phyloP scores from a whole-genome alignment of 1,140 invertebrate genomes.

The Drosophila micromelanica region DNA sequence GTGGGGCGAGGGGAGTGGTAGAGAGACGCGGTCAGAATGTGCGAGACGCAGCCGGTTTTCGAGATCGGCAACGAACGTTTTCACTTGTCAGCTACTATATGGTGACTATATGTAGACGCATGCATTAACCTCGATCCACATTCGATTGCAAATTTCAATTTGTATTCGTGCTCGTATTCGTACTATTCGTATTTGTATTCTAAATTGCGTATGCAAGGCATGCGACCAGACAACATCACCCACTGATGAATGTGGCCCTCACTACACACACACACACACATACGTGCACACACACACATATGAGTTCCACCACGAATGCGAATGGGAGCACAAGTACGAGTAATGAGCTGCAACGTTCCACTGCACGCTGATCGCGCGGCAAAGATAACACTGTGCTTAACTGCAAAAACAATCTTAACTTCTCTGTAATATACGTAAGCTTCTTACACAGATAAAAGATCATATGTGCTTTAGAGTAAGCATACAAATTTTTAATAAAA shows the following conservation, averaged over 20 bases:
- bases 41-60: conserved; percentile 35
- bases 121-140: conserved; percentile 68
- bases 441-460: not conserved
- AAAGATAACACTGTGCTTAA: conserved; percentile 18
- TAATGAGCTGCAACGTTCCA: conserved; percentile 27
- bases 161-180: conserved; percentile 7
- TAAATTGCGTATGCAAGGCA: conserved; percentile 64
- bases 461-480: not conserved
- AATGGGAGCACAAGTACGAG: conserved; percentile 9
- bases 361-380: conserved; percentile 15
- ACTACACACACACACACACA: conserved; percentile 4
- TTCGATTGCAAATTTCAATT: conserved; percentile 59
- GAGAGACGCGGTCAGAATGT: conserved; percentile 33
- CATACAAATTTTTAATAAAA: not conserved
- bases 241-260: conserved; percentile 36
- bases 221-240: conserved; percentile 40
- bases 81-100: conserved; percentile 55
- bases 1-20: not conserved
- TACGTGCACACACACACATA: not conserved
- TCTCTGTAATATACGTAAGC: not conserved
- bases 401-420: conserved; percentile 21
- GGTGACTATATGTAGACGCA: conserved; percentile 23
- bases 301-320: not conserved
- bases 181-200: conserved; percentile 39
- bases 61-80: conserved; percentile 38